Evolutionary conservation across 2,113 vertebrate species (phyloP).

Genomic region (Osmerus mordax): DNA sequence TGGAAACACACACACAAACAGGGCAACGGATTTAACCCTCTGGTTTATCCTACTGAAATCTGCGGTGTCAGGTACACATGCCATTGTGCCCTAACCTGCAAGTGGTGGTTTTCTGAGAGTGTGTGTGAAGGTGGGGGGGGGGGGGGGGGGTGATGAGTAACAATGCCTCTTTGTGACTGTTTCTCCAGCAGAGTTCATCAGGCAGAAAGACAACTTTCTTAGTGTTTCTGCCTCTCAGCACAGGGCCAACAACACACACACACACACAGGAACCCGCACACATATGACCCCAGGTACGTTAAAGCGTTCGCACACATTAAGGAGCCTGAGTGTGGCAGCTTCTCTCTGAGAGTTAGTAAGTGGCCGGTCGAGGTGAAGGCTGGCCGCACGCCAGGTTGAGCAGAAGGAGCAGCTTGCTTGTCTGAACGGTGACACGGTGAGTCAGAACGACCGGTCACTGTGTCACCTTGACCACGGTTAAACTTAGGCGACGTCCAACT

Average conservation of each 20-base stretch:
- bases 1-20: constrained; percentile 6
- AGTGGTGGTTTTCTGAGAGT: background rate
- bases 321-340: background rate
- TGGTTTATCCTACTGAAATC: background rate
- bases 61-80: background rate
- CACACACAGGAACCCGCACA: background rate
- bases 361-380: no score
- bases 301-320: background rate
- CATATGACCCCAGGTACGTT: background rate
- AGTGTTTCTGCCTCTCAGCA: background rate
- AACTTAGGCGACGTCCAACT: background rate
- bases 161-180: constrained; percentile 40
- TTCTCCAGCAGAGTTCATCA: constrained; percentile 36
- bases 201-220: constrained; percentile 20
- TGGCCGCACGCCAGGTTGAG: background rate
- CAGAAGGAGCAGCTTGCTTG: background rate
- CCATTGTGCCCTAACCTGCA: background rate
- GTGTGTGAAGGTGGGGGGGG: constrained; percentile 5
- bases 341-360: background rate
- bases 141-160: constrained; percentile 14
- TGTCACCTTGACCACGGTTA: background rate
- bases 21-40: background rate
- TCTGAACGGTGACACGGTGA: background rate
- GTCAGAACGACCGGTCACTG: background rate
- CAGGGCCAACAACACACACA: background rate